phyloP scores from a whole-genome alignment of 2,888 invertebrate species.

The Mallateleia sp. region DNA sequence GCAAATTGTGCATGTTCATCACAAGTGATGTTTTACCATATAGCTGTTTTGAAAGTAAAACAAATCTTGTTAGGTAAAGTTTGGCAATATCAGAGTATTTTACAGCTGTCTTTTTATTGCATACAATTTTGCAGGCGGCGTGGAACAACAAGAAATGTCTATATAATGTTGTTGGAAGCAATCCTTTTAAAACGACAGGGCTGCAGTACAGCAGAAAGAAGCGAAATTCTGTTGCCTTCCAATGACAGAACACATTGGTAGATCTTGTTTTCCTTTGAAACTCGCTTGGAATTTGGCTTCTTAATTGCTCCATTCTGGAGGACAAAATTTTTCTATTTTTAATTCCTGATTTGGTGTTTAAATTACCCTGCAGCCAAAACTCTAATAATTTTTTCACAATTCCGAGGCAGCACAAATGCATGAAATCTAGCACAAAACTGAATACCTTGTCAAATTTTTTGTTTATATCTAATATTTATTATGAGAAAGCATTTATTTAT shows the following conservation, averaged over 20 bases:
- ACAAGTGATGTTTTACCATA: background rate
- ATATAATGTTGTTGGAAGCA: background rate
- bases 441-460: no score
- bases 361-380: constrained; percentile 22
- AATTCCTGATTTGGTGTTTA: background rate
- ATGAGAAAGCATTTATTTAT: no score
- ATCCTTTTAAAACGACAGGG: constrained; percentile 4
- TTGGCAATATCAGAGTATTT: background rate
- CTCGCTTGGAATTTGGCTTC: background rate
- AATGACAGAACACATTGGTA: background rate
- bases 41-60: background rate
- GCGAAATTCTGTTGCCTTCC: constrained; percentile 5
- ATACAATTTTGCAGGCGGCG: background rate
- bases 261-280: constrained; percentile 1
- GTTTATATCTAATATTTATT: no score
- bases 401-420: background rate
- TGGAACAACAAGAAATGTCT: background rate
- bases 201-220: constrained; percentile 1
- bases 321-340: background rate
- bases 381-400: constrained; percentile 44
- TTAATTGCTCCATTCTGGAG: background rate
- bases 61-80: background rate
- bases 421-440: no score
- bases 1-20: background rate
- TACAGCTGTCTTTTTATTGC: background rate